Conservation (phyloP, 1,140 invertebrate genomes). For the Penaeus indicus region DNA sequence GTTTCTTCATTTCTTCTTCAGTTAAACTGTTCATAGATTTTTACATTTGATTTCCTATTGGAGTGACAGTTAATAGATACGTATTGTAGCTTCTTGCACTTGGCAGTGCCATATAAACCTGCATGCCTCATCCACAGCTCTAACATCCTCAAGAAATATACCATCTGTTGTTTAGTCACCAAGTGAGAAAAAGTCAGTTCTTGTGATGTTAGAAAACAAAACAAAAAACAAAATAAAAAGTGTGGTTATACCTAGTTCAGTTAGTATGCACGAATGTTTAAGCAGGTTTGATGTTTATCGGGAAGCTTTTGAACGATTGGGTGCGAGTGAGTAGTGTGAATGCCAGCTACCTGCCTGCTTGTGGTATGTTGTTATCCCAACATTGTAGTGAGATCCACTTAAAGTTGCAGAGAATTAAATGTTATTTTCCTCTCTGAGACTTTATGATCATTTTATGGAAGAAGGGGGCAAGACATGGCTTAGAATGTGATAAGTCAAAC, state of each 20-base stretch:
- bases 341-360: slow-evolving; percentile 15
- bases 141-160: slow-evolving; percentile 30
- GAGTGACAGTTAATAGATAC: no score
- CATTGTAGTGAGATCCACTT: not conserved
- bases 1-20: no score
- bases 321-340: slow-evolving; percentile 15
- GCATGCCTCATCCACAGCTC: slow-evolving; percentile 27
- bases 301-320: not conserved
- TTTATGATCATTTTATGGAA: no score
- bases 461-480: no score
- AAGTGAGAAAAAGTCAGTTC: slow-evolving; percentile 36
- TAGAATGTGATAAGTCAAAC: no score
- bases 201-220: slow-evolving; percentile 52
- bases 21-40: no score
- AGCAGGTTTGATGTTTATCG: slow-evolving; percentile 1
- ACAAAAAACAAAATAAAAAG: slow-evolving; percentile 55
- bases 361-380: slow-evolving; percentile 38
- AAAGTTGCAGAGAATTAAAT: no score
- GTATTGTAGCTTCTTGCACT: not conserved
- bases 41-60: no score
- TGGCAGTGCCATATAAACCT: slow-evolving; percentile 26
- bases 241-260: slow-evolving; percentile 63
- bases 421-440: no score
- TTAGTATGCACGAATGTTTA: slow-evolving; percentile 37
- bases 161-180: slow-evolving; percentile 46